Evolutionary conservation across 1,140 invertebrate species (phyloP).

Genomic region (Bombus haemorrhoidalis): DNA sequence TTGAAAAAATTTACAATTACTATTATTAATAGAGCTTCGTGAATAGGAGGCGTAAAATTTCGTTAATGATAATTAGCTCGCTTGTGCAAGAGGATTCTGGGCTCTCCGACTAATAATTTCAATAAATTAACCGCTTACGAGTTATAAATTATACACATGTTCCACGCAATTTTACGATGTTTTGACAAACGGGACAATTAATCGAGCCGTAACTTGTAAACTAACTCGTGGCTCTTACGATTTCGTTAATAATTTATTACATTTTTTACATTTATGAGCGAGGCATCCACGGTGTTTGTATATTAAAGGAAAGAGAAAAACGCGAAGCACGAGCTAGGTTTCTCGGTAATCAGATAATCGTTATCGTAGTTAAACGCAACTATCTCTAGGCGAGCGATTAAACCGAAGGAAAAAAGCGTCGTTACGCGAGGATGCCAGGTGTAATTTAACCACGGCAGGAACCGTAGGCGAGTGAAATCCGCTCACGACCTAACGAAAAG

Average conservation of each 20-base stretch:
- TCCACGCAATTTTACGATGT: too few species aligned
- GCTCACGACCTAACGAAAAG: background rate
- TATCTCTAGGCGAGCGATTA: conserved; percentile 37
- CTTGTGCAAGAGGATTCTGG: too few species aligned
- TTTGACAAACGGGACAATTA: too few species aligned
- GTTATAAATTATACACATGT: too few species aligned
- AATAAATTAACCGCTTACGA: too few species aligned
- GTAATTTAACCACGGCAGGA: background rate
- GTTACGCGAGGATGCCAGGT: background rate
- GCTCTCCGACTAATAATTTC: too few species aligned
- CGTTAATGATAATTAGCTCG: too few species aligned
- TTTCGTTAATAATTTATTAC: too few species aligned
- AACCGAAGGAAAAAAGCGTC: background rate
- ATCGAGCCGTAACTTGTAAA: too few species aligned
- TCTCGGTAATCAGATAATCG: conserved; percentile 24
- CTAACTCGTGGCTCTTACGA: too few species aligned
- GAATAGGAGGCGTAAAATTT: background rate
- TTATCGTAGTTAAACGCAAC: conserved; percentile 36
- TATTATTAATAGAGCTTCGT: background rate
- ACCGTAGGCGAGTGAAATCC: background rate
- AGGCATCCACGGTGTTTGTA: too few species aligned
- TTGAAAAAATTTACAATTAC: background rate
- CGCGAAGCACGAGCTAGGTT: background rate
- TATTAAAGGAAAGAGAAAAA: background rate
- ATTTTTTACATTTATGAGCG: too few species aligned